phyloP scores from a whole-genome alignment of 2,888 invertebrate genomes.

The Nomada fucata region DNA sequence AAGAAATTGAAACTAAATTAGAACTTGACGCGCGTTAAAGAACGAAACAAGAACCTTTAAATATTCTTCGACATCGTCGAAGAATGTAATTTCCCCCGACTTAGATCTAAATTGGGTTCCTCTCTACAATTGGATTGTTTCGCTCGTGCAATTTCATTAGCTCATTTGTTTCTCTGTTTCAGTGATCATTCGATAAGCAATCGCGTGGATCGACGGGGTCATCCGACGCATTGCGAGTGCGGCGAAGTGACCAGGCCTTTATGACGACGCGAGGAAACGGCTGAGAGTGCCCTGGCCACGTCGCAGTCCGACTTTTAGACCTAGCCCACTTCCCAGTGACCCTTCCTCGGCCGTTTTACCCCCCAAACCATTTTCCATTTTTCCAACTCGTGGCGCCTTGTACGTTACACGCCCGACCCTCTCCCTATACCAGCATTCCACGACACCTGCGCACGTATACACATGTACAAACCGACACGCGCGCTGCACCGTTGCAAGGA shows the following conservation, averaged over 20 bases:
- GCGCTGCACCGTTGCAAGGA: slow-evolving; percentile 8
- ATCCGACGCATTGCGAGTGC: slow-evolving; percentile 79
- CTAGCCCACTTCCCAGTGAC: slow-evolving; percentile 40
- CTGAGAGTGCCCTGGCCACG: slow-evolving; percentile 82
- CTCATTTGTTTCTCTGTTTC: slow-evolving; percentile 76
- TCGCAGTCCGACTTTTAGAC: slow-evolving; percentile 81
- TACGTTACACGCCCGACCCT: slow-evolving; percentile 35
- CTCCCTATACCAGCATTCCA: slow-evolving; percentile 6
- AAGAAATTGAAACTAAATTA: no score
- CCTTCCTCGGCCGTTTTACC: slow-evolving; percentile 53
- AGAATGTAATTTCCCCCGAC: no score
- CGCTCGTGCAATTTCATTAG: not conserved
- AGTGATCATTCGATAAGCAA: slow-evolving; percentile 91
- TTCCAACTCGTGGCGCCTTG: slow-evolving; percentile 40
- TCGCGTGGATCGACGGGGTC: slow-evolving; percentile 86
- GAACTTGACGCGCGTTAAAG: no score
- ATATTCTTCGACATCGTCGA: no score
- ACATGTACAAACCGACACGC: slow-evolving; percentile 40
- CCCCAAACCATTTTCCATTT: slow-evolving; percentile 36
- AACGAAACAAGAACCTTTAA: no score
- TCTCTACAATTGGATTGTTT: not conserved
- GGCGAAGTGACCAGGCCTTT: slow-evolving; percentile 83
- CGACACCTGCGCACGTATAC: slow-evolving; percentile 8
- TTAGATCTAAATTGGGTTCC: not conserved
- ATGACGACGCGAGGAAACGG: slow-evolving; percentile 83